A percentile compares a stretch with the other conserved stretches of the same genome.
phyloP scores from a whole-genome alignment of 2,888 invertebrate genomes.

The Phyllotreta cruciferae region DNA sequence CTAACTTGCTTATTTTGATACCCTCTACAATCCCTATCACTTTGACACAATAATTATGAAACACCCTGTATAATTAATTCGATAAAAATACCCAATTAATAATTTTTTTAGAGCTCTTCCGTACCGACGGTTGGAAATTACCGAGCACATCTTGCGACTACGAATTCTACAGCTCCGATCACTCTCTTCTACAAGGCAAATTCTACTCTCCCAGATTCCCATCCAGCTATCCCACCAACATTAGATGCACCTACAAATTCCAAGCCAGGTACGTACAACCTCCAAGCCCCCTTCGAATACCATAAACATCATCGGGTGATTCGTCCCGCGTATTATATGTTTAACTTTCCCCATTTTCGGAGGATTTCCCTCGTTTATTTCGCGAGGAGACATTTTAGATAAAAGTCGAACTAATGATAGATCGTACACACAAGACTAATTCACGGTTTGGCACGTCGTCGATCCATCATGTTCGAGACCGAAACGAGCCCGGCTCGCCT shows the following conservation, averaged over 20 bases:
- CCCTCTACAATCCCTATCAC: no score
- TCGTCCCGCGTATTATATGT: not conserved
- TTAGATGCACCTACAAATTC: conserved; percentile 88
- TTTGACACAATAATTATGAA: no score
- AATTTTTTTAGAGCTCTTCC: conserved; percentile 74
- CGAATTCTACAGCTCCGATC: conserved; percentile 80
- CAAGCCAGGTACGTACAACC: conserved; percentile 74
- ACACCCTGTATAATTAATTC: not conserved
- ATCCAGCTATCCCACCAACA: conserved; percentile 91
- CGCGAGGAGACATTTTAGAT: conserved; percentile 1
- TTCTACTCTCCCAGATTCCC: conserved; percentile 95
- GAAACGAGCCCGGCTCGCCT: not conserved
- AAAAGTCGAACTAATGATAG: conserved; percentile 42
- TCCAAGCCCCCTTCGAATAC: not conserved
- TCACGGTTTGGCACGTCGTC: conserved; percentile 8
- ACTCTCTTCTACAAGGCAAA: conserved; percentile 74
- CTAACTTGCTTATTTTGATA: no score
- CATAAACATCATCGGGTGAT: not conserved
- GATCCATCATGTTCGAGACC: conserved; percentile 19
- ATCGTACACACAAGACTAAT: conserved; percentile 46
- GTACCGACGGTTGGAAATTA: conserved; percentile 79
- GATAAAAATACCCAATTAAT: not conserved
- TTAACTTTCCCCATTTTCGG: not conserved
- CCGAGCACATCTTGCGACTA: conserved; percentile 84
- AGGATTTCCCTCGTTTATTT: no score